Evolutionary conservation across 2,888 invertebrate species (phyloP).

Genomic region (Drosophila mimetica): DNA sequence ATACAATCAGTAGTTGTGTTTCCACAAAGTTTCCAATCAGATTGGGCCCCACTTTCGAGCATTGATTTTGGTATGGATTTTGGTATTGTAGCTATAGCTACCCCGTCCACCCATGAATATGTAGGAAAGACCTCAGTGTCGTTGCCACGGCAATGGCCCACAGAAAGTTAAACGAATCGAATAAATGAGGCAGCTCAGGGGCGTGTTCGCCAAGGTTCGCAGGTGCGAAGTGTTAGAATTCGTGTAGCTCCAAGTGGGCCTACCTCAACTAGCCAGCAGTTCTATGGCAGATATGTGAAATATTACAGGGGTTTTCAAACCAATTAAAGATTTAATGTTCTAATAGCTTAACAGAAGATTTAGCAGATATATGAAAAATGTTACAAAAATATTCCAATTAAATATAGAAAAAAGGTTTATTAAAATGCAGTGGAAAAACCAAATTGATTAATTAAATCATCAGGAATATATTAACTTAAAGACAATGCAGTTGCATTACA

Average conservation of each 20-base stretch:
- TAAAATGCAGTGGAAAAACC: not conserved
- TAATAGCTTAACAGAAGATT: not conserved
- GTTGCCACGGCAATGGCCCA: conserved; percentile 77
- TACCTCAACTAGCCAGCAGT: conserved; percentile 37
- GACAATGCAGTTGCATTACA: not conserved
- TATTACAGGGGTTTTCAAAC: not conserved
- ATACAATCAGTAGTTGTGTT: conserved; percentile 18
- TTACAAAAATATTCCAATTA: no score
- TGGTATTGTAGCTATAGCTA: conserved; percentile 37
- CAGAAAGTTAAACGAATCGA: conserved; percentile 52
- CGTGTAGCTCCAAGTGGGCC: conserved; percentile 48
- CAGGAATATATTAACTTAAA: conserved; percentile 11
- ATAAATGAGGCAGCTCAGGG: conserved; percentile 59
- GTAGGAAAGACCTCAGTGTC: conserved; percentile 48
- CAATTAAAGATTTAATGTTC: not conserved
- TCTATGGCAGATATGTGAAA: conserved; percentile 3
- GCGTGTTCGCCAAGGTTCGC: conserved; percentile 61
- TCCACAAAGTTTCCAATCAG: conserved; percentile 41
- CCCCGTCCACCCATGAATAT: conserved; percentile 55
- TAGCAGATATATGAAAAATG: no score
- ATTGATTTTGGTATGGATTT: conserved; percentile 74
- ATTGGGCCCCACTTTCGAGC: conserved; percentile 46
- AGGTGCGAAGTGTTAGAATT: conserved; percentile 72
- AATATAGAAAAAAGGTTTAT: no score
- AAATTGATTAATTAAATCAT: not conserved